Base-by-base conservation (phyloP, 2,888 invertebrate genomes). In the Synanthedon formicaeformis region DNA sequence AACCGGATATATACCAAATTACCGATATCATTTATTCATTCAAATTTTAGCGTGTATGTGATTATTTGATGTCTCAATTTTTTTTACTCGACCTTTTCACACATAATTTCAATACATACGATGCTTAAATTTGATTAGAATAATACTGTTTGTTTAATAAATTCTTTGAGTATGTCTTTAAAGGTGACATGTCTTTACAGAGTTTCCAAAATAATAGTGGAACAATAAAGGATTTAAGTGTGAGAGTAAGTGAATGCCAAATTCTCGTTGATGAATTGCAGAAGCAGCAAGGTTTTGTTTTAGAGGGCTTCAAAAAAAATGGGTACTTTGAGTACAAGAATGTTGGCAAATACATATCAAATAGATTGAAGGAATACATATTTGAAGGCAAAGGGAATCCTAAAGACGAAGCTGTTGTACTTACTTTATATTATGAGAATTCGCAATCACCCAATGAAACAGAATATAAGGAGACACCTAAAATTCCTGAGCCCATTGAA, bases 301-400 rank as follows among this genome's bases (percentile, higher is more conserved):
- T 63, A 3, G 62, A 71, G 11, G 54, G 54, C 4, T 73, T 69
- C 57, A 64, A 51, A 45, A 40, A 60, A 2, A 64, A 59, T 8
- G 67, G 66, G 11, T 60, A 69, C 53, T 56, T 48, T 41, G 60
- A 57, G 10, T 52, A 60, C 3, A 70, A 64, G 0, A 54, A 68
- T 54, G 50, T 65, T 0, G 74, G 71, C 2, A 60, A 67, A 16
- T 78, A 71, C 54, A 5, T 73, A 4, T 73, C 78, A 0, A 60
- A 63, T 10, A 71, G 66, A 50, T 51, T 78, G 1, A 57, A 67
- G 0, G 59, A 73, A 11, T 76, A 64, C 52, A 54, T 75, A 1
- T 62, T 60, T 27, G 12, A 64, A 16, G 58, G 63, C 2, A 52
- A 58, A 4, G 71, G 67, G 0, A 55, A 64, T 4, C 60, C 65